Base-by-base conservation (phyloP, 2,888 invertebrate species). In the Cepaea hortensis region DNA sequence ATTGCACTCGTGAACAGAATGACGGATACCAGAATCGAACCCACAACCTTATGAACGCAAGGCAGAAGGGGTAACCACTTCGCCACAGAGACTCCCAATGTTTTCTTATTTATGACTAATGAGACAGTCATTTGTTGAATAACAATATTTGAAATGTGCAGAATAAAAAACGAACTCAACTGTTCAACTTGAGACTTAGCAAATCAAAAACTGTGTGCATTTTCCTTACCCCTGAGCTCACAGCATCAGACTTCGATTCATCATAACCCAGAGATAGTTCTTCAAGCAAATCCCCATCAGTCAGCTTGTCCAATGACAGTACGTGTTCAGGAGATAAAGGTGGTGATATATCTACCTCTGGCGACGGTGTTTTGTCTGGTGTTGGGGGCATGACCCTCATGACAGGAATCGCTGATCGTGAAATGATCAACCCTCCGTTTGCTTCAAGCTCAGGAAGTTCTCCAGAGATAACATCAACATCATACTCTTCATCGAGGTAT, bases 341-440 rank as follows among this genome's bases (percentile, higher is more conserved):
- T 61, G 77, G 77, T 79, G 79, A 55, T 50, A 55, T n/a, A 15
- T 79, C 62, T 46, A 11, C 11, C 15, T 62, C 79, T 62, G 79
- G 79, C 0, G 77, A 61, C 5, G 76, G 76, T 77, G 76, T 55
- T 61, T 11, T 7, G 55, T 46, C 70, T 73, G 79, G 62, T 62
- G 79, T 79, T 4, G 85, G 80, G 20, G 85, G 85, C 50, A 70
- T 15, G 13, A 85, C 9, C 5, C 6, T 46, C 84, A 84, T 84
- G 20, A 75, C 84, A 50, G 84, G 84, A 61, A 84, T 62, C 5
- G 75, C 76, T 48, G 84, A 84, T 3, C 50, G 84, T 13, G 84
- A 84, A 50, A 61, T 76, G 35, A 46, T 62, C 75, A 80, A 15
- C 7, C 79, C 85, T 50, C 76, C 84, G n/a, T 68, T 68, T 0